Evolutionary conservation across 2,888 invertebrate genomes (phyloP).

Genomic region (Mellilla xanthometata): DNA sequence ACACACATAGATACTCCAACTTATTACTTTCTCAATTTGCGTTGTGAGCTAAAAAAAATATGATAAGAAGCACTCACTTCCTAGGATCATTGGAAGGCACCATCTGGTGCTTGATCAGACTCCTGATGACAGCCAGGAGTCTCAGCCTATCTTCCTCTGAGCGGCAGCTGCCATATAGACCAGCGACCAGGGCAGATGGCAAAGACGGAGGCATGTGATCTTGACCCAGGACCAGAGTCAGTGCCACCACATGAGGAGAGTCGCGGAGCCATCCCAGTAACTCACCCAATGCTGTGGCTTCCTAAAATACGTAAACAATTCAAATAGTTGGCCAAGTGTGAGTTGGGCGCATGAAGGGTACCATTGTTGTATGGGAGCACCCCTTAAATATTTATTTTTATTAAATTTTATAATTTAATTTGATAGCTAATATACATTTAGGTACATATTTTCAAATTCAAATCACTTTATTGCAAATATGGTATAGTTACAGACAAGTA

Average conservation of each 20-base stretch:
- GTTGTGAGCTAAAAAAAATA: no score
- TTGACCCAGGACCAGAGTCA: slow-evolving; percentile 72
- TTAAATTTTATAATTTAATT: no score
- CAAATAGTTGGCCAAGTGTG: no score
- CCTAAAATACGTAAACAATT: slow-evolving; percentile 42
- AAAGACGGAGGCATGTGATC: slow-evolving; percentile 65
- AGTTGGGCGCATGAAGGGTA: no score
- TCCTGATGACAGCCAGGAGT: slow-evolving; percentile 62
- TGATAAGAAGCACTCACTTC: slow-evolving; percentile 75
- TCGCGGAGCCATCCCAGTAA: slow-evolving; percentile 74
- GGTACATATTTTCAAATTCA: no score
- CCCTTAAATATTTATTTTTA: no score
- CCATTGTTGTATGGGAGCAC: no score
- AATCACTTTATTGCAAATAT: no score
- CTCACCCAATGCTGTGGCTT: slow-evolving; percentile 68
- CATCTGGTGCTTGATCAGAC: slow-evolving; percentile 71
- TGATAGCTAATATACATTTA: no score
- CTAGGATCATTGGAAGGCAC: slow-evolving; percentile 65
- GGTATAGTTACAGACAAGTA: no score
- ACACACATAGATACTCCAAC: no score
- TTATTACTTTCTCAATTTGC: no score
- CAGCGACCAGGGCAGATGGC: slow-evolving; percentile 62
- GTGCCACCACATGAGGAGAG: slow-evolving; percentile 69
- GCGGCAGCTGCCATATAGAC: slow-evolving; percentile 70
- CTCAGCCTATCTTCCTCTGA: slow-evolving; percentile 57